Evolutionary conservation across 2,113 vertebrate species (phyloP).

Genomic region (Eleginops maclovinus): DNA sequence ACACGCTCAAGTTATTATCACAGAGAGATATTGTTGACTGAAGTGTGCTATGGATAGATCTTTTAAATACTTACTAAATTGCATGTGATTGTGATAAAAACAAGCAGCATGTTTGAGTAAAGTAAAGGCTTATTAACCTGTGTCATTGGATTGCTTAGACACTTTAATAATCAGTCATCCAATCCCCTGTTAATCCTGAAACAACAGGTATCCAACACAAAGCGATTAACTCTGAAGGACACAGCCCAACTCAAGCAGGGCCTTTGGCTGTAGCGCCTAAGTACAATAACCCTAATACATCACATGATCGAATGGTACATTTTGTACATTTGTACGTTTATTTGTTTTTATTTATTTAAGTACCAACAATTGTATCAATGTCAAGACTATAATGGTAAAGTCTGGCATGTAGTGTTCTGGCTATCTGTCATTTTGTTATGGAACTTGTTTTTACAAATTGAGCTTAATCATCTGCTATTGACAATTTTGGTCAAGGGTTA

Average conservation of each 20-base stretch:
- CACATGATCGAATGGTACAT: neutral
- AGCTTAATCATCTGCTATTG: too few relatives aligned
- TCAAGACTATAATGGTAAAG: neutral
- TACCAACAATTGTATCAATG: neutral
- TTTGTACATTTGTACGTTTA: neutral
- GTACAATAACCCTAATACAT: neutral
- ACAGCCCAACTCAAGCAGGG: slow-evolving; percentile 14
- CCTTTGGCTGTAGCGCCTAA: neutral
- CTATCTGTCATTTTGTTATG: too few relatives aligned
- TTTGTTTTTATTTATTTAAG: too few relatives aligned
- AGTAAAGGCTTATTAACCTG: slow-evolving; percentile 46
- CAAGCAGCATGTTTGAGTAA: slow-evolving; percentile 16
- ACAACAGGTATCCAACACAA: slow-evolving; percentile 60
- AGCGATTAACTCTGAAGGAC: slow-evolving; percentile 64
- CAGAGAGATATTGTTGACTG: neutral
- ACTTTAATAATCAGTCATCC: slow-evolving; percentile 61
- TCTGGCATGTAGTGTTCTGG: neutral
- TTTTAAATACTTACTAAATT: neutral
- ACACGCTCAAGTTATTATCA: neutral
- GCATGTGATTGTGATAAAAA: neutral
- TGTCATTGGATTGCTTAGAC: slow-evolving; percentile 59
- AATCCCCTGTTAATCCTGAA: slow-evolving; percentile 75
- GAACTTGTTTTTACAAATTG: too few relatives aligned
- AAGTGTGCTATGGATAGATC: neutral
- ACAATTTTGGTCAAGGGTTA: slow-evolving; percentile 72